A percentile compares a stretch with the other conserved stretches of the same genome.
Conservation (phyloP, 2,113 vertebrate species). For the Ia io region DNA sequence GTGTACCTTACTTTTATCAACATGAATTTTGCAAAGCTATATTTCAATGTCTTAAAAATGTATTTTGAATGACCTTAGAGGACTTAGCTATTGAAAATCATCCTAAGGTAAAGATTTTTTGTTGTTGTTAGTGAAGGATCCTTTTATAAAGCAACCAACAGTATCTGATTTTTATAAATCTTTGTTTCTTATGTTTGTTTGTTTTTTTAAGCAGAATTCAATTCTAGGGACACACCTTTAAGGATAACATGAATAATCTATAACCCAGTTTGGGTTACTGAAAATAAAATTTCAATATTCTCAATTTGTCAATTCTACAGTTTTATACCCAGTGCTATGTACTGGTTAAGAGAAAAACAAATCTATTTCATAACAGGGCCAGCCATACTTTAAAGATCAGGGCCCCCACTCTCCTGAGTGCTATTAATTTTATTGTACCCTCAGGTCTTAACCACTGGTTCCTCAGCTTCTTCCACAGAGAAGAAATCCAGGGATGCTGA, state of each 20-base stretch:
- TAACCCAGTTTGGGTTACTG: not conserved
- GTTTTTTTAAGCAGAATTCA: conserved; percentile 33
- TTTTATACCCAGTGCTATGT: not conserved
- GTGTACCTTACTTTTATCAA: not conserved
- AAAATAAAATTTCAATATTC: not conserved
- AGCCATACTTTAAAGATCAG: not conserved
- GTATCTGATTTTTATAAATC: conserved; percentile 40
- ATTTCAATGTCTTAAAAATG: not conserved
- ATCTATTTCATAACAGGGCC: not conserved
- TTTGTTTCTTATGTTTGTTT: conserved; percentile 10
- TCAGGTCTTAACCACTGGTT: not conserved
- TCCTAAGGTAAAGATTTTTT: not conserved
- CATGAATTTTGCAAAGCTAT: not conserved
- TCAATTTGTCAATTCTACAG: not conserved
- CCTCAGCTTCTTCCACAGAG: not conserved
- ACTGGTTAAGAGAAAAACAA: not conserved
- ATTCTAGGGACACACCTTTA: not conserved
- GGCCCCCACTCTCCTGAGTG: not conserved
- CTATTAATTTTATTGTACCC: not conserved
- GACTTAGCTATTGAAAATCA: not conserved
- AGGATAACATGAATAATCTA: not conserved
- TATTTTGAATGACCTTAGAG: not conserved
- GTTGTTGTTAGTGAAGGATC: not conserved
- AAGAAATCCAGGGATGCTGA: not conserved
- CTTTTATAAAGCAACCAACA: conserved; percentile 17